These are phyloP conservation scores for Scomber colias DNA, from an alignment of 2,113 vertebrate genomes.

Conservation along the genomic window DNA sequence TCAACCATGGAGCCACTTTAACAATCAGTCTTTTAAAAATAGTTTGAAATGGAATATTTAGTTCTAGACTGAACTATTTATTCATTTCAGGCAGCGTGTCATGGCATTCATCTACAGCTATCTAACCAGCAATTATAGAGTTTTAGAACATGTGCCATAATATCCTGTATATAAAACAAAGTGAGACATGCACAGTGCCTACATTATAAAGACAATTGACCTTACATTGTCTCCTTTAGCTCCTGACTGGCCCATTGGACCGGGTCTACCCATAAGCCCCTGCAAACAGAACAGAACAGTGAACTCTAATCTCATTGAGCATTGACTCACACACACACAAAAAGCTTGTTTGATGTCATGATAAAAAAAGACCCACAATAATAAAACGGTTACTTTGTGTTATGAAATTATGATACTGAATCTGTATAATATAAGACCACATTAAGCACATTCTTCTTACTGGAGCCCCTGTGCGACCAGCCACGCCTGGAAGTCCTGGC, in stretches of 20 bases:
- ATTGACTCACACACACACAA: neutral
- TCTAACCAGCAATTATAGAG: neutral
- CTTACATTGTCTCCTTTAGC: constrained; percentile 83
- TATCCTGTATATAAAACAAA: neutral
- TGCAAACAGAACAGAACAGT: constrained; percentile 75
- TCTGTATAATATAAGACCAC: neutral
- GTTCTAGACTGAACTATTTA: neutral
- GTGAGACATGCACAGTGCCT: neutral
- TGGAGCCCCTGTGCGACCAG: constrained; percentile 87
- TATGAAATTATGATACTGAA: neutral
- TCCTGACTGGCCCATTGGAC: constrained; percentile 85
- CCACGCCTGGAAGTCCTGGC: constrained; percentile 89
- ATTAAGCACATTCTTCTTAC: constrained; percentile 81
- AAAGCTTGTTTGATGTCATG: neutral
- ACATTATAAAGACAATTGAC: neutral
- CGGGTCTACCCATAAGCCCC: constrained; percentile 92
- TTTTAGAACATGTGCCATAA: neutral
- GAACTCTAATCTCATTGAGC: neutral
- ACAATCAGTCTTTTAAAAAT: neutral
- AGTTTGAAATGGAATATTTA: neutral
- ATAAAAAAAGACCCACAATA: neutral
- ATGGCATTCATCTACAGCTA: neutral
- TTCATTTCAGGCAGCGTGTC: neutral
- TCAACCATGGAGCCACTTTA: neutral
- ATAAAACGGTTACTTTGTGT: neutral